These are phyloP conservation scores for Limnothrissa miodon DNA, from an alignment of 2,113 vertebrate species.

Conservation along the genomic window DNA sequence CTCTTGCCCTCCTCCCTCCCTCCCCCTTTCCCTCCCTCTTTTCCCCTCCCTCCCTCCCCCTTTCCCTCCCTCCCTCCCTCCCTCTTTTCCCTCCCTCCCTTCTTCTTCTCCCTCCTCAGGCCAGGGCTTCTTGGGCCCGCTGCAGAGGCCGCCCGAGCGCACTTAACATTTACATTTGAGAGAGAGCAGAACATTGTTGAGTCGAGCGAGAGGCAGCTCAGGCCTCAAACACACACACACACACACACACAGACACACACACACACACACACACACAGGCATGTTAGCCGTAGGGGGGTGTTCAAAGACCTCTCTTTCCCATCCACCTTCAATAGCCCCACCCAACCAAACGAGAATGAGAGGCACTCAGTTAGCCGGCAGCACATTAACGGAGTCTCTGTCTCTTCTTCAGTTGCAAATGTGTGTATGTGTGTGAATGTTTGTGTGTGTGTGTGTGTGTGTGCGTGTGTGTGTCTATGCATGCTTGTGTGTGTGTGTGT, in stretches of 20 bases:
- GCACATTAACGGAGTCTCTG: background rate
- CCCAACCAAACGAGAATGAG: background rate
- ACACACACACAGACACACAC: no score
- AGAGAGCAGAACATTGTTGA: background rate
- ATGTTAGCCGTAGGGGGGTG: no score
- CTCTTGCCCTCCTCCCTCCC: background rate
- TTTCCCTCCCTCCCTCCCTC: background rate
- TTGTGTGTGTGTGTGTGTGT: background rate
- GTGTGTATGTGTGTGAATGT: background rate
- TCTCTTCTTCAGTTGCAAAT: background rate
- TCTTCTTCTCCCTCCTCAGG: background rate
- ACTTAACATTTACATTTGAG: conserved; percentile 16
- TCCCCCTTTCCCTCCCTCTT: background rate
- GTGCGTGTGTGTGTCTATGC: background rate
- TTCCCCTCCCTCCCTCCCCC: no score
- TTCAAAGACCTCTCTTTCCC: no score
- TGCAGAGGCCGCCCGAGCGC: background rate
- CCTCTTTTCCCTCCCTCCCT: no score
- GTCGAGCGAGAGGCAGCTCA: background rate
- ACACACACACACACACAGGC: no score
- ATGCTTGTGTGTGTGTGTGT: background rate
- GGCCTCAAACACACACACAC: background rate
- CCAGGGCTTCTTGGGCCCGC: background rate
- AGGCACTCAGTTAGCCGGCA: no score
- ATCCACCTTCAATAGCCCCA: no score